Conservation (phyloP, 2,888 invertebrate genomes). For the Patella depressa region DNA sequence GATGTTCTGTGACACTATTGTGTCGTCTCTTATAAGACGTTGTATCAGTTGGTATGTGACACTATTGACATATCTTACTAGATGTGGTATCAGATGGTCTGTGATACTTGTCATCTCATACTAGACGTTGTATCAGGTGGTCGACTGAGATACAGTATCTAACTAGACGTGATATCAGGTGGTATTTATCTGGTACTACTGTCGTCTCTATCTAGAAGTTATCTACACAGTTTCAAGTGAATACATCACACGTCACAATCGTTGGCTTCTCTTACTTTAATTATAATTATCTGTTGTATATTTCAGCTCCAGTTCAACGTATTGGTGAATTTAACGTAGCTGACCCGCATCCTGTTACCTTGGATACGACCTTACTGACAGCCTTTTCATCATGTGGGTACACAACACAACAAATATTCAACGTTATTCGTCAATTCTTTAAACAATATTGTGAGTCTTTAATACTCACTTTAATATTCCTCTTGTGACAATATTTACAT, state of each 20-base stretch:
- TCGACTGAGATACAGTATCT: too few species aligned
- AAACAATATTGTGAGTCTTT: not conserved
- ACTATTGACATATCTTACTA: too few species aligned
- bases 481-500: not conserved
- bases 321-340: not conserved
- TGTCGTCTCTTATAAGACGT: too few species aligned
- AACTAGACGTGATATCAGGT: too few species aligned
- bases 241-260: not conserved
- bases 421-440: not conserved
- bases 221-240: too few species aligned
- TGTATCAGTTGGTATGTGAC: too few species aligned
- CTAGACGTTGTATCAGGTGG: too few species aligned
- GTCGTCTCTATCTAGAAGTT: too few species aligned
- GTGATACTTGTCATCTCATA: too few species aligned
- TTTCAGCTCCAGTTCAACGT: not conserved
- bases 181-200: too few species aligned
- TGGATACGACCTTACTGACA: not conserved
- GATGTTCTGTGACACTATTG: too few species aligned
- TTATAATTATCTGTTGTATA: not conserved
- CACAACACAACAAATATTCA: slow-evolving; percentile 1
- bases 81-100: too few species aligned
- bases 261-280: not conserved
- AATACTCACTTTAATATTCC: slow-evolving; percentile 1
- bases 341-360: not conserved
- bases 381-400: slow-evolving; percentile 5